A percentile compares a stretch with the other conserved stretches of the same genome.
Evolutionary conservation across 2,888 invertebrate species (phyloP).

Genomic region (Bedellia somnulentella): DNA sequence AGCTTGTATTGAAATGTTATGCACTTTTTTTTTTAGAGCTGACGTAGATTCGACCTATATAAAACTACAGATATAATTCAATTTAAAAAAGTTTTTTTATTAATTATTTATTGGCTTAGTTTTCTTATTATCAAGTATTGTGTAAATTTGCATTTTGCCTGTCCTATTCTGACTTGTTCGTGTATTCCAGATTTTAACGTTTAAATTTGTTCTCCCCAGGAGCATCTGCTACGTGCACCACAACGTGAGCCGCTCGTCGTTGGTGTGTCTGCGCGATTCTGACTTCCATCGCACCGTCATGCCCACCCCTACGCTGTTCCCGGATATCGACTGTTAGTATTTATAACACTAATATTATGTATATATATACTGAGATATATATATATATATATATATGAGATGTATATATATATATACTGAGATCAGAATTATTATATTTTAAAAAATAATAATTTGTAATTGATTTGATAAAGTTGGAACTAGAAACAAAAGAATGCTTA

Average conservation of each 20-base stretch:
- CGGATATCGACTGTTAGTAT: slow-evolving; percentile 65
- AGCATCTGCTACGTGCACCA: slow-evolving; percentile 75
- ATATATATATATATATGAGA: background rate
- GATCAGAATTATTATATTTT: too few relatives aligned
- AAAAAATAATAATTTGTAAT: too few relatives aligned
- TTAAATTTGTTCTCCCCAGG: too few relatives aligned
- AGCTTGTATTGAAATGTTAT: too few relatives aligned
- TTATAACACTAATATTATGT: background rate
- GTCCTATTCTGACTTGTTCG: too few relatives aligned
- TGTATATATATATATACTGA: too few relatives aligned
- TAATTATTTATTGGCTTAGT: background rate
- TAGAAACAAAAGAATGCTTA: too few relatives aligned
- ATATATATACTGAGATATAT: background rate
- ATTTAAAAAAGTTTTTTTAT: background rate
- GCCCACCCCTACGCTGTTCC: slow-evolving; percentile 63
- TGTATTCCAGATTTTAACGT: too few relatives aligned
- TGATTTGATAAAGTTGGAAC: too few relatives aligned
- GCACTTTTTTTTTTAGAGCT: too few relatives aligned
- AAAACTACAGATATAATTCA: background rate
- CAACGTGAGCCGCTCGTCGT: slow-evolving; percentile 50
- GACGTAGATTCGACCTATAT: background rate
- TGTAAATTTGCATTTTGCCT: too few relatives aligned
- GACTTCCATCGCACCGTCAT: slow-evolving; percentile 64
- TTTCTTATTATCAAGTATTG: background rate
- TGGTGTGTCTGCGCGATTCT: slow-evolving; percentile 69